Evolutionary conservation across 2,113 vertebrate species (phyloP).

Genomic region (Excalfactoria chinensis): DNA sequence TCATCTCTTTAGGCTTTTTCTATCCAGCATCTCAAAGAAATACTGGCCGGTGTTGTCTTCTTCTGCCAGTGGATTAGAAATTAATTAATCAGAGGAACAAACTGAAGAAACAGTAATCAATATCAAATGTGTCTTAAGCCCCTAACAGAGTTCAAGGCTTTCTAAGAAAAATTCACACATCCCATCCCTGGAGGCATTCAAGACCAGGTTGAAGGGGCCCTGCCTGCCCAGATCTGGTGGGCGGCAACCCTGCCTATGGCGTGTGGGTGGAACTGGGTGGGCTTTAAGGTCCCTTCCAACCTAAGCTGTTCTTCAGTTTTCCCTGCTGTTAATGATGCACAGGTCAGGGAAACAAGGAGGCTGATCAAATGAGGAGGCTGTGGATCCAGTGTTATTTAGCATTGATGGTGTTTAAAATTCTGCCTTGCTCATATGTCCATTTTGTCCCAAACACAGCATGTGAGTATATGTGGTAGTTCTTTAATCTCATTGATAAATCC

Average conservation of each 20-base stretch:
- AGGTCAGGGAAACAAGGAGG: not conserved
- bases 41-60: not conserved
- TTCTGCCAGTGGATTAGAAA: not conserved
- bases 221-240: not conserved
- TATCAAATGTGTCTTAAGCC: not conserved
- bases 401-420: not conserved
- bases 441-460: not conserved
- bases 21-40: not conserved
- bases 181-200: not conserved
- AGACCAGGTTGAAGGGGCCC: not conserved
- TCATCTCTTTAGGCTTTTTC: not conserved
- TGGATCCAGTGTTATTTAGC: not conserved
- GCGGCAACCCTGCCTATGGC: not conserved
- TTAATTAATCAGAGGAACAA: not conserved
- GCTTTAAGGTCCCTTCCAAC: not conserved
- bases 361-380: not conserved
- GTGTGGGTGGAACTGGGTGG: not conserved
- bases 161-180: not conserved
- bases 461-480: not conserved
- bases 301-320: not conserved
- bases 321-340: not conserved
- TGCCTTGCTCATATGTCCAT: not conserved
- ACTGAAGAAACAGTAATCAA: not conserved
- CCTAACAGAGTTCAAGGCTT: not conserved
- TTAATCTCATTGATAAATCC: not conserved